Evolutionary conservation across 2,888 invertebrate species (phyloP).

Genomic region (Cerastis leucographa): DNA sequence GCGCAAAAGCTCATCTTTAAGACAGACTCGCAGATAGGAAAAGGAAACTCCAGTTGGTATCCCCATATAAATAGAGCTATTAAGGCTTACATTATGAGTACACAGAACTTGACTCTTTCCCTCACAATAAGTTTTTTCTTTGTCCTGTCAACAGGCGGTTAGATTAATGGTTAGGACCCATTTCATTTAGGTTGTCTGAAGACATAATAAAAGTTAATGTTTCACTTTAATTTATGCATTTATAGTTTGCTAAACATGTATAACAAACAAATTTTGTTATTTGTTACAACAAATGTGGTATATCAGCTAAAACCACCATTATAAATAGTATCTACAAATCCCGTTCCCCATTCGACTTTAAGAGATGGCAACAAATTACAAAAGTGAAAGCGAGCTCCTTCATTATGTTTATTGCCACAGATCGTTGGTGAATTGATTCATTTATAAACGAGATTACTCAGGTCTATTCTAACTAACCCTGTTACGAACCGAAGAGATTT

Average conservation of each 20-base stretch:
- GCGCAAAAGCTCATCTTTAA: conserved; percentile 43
- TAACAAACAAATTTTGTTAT: background rate
- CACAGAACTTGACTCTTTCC: conserved; percentile 18
- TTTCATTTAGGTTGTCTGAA: conserved; percentile 26
- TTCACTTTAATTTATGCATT: background rate
- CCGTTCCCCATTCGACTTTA: conserved; percentile 19
- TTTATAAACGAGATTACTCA: conserved; percentile 77
- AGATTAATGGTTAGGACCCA: conserved; percentile 27
- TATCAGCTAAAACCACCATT: background rate
- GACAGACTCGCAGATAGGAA: conserved; percentile 35
- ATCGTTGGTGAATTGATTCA: conserved; percentile 79
- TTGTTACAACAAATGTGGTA: background rate
- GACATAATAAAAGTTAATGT: conserved; percentile 9
- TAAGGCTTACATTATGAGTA: conserved; percentile 26
- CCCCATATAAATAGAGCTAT: conserved; percentile 49
- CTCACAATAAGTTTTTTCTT: conserved; percentile 17
- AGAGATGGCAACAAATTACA: conserved; percentile 56
- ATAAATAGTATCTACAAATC: conserved; percentile 13
- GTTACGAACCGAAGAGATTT: conserved; percentile 77
- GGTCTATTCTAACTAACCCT: conserved; percentile 74
- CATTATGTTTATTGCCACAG: conserved; percentile 74
- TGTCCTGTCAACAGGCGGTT: conserved; percentile 22
- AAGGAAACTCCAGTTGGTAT: conserved; percentile 48
- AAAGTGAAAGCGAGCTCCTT: conserved; percentile 61
- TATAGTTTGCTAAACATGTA: too few relatives aligned